phyloP scores from a whole-genome alignment of 2,888 invertebrate species.

The Tetragonula carbonaria region DNA sequence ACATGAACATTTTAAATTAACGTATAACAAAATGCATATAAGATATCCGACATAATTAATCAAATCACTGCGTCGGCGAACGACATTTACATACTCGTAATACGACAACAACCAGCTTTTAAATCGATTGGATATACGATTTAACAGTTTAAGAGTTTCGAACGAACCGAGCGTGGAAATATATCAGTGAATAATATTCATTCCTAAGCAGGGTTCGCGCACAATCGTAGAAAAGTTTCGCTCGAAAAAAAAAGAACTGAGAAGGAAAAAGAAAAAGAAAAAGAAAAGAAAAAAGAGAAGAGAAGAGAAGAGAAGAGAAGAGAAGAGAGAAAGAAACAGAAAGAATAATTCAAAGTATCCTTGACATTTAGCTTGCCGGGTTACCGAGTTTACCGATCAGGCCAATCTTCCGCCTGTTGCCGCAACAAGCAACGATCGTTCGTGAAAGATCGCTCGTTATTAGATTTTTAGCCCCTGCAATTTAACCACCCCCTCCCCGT shows the following conservation, averaged over 20 bases:
- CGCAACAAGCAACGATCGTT: constrained; percentile 44
- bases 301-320: too few species aligned
- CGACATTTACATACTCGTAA: constrained; percentile 1
- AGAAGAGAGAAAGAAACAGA: too few species aligned
- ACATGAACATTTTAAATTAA: too few species aligned
- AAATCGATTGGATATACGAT: not conserved
- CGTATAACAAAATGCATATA: too few species aligned
- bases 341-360: constrained; percentile 60
- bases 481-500: not conserved
- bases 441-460: constrained; percentile 48
- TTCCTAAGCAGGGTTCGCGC: not conserved
- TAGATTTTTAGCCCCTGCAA: constrained; percentile 2
- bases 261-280: constrained; percentile 3
- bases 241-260: constrained; percentile 19
- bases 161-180: constrained; percentile 18
- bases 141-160: not conserved
- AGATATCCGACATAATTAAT: not conserved
- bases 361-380: constrained; percentile 54
- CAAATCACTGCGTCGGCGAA: not conserved
- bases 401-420: constrained; percentile 59
- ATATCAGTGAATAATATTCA: constrained; percentile 43
- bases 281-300: too few species aligned
- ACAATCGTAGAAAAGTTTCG: constrained; percentile 38
- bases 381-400: constrained; percentile 47
- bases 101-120: constrained; percentile 5